phyloP scores from a whole-genome alignment of 1,140 invertebrate genomes.

The Agrilus planipennis region DNA sequence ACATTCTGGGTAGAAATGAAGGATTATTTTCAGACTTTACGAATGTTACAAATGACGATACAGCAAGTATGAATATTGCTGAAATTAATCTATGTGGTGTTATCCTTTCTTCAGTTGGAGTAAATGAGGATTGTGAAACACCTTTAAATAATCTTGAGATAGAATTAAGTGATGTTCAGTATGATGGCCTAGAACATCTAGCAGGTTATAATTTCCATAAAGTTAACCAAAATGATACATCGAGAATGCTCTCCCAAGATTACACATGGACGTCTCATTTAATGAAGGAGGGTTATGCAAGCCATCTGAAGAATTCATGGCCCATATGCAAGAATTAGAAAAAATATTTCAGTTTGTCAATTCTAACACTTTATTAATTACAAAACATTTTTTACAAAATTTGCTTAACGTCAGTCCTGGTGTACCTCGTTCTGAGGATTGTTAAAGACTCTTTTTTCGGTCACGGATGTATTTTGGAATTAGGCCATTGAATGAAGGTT shows the following conservation, averaged over 20 bases:
- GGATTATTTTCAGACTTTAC: not conserved
- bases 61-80: not conserved
- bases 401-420: slow-evolving; percentile 1
- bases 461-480: slow-evolving; percentile 3
- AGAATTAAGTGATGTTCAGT: slow-evolving; percentile 6
- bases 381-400: slow-evolving; percentile 2
- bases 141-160: not conserved
- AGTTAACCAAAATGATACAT: slow-evolving; percentile 1
- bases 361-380: not conserved
- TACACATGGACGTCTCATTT: slow-evolving; percentile 4
- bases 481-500: not conserved
- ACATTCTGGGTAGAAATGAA: slow-evolving; percentile 12
- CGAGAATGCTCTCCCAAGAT: not conserved
- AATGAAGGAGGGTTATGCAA: slow-evolving; percentile 5
- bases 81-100: slow-evolving; percentile 5
- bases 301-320: not conserved
- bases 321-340: not conserved
- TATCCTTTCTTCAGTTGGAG: not conserved
- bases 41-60: not conserved
- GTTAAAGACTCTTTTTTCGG: slow-evolving; percentile 2
- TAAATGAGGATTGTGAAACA: no score
- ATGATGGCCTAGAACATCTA: slow-evolving; percentile 10
- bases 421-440: not conserved
- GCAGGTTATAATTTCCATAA: slow-evolving; percentile 7
- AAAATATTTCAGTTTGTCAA: not conserved